Base-by-base conservation (phyloP, 1,140 invertebrate genomes). In the Aporrectodea caliginosa region DNA sequence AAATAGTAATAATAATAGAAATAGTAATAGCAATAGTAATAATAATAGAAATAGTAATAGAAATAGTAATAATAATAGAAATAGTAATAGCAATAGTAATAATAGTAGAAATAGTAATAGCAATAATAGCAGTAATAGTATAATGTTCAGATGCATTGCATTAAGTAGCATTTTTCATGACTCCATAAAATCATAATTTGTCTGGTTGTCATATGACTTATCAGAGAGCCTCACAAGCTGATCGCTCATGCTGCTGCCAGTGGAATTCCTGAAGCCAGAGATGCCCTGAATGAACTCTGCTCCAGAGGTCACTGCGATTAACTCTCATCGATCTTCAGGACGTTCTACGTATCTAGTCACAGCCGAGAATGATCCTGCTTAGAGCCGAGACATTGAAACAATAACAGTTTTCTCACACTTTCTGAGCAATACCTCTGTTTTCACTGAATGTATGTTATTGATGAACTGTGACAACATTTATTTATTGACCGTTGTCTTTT, bases 201-300 rank as follows among this genome's bases (percentile, higher is more conserved):
- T 58, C 22, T 22, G 43, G 43, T 58, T 58, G 6, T 58, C 22
- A 12, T 58, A 58, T 58, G 6, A n/a, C n/a, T 77, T 79, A 84
- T 30, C 81, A 89, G 88, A 12, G 87, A 88, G 72, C 86, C 86
- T 30, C 85, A 86, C 75, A 82, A 83, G 16, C 78, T 89, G 77
- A 86, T 89, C 72, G 82, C 84, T 35, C 86, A 88, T 79, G 88
- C 88, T 12, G 87, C 88, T 29, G 81, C 84, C 1, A 83, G 87
- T 78, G 88, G 87, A 16, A 85, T 89, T 14, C 81, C 86, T 74
- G 85, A 88, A 77, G 88, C 88, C 12, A 82, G 86, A 30, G 80
- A 85, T 22, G 86, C 85, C 22, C 81, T 88, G 16, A 85, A 88
- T 68, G 83, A 85, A 34, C 84, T 88, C 16, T 89, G 88, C 80